phyloP scores from a whole-genome alignment of 2,113 vertebrate genomes.

The Megaptera novaeangliae region DNA sequence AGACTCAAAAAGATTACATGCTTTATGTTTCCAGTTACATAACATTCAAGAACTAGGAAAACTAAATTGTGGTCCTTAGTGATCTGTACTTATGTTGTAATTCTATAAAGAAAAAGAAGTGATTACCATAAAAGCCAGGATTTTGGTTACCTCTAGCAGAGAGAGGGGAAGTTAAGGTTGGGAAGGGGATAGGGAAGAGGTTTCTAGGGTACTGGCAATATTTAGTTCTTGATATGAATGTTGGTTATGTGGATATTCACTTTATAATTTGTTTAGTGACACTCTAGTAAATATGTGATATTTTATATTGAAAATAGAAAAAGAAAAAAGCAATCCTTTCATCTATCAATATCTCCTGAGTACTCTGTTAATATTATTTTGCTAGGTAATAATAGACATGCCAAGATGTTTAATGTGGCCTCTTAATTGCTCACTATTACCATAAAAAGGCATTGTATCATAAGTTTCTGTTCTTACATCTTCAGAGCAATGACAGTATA shows the following conservation, averaged over 20 bases:
- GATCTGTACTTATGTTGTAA: conserved; percentile 6
- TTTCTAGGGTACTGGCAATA: not conserved
- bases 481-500: not conserved
- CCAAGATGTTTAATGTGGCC: not conserved
- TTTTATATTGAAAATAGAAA: not conserved
- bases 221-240: not conserved
- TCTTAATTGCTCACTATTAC: not conserved
- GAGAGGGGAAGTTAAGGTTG: not conserved
- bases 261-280: not conserved
- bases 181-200: not conserved
- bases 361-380: not conserved
- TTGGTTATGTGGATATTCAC: not conserved
- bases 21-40: conserved; percentile 9
- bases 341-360: not conserved
- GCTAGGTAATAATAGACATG: not conserved
- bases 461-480: not conserved
- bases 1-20: not conserved
- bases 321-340: not conserved
- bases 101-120: not conserved
- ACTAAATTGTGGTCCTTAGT: not conserved
- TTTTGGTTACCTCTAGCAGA: not conserved
- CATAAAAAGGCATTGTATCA: not conserved
- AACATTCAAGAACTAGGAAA: not conserved
- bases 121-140: not conserved
- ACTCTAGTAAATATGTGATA: not conserved